Conservation (phyloP, 2,888 invertebrate species). For the Aphidius colemani region DNA sequence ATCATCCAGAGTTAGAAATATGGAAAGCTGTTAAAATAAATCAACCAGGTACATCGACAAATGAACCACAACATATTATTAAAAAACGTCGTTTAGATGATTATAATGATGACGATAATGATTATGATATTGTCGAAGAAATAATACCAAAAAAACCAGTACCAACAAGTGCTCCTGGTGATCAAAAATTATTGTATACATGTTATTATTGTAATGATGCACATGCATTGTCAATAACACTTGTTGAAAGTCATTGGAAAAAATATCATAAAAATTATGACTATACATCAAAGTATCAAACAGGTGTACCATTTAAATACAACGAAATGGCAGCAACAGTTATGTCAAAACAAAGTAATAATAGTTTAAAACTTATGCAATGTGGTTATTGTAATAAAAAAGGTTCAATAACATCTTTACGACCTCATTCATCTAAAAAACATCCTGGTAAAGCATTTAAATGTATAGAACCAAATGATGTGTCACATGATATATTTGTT, state of each 20-base stretch:
- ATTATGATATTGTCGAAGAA: constrained; percentile 43
- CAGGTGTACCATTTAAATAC: constrained; percentile 42
- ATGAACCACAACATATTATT: constrained; percentile 24
- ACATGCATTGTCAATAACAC: constrained; percentile 43
- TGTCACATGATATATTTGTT: constrained; percentile 42
- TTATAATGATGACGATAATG: constrained; percentile 39
- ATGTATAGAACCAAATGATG: constrained; percentile 37
- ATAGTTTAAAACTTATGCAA: constrained; percentile 32
- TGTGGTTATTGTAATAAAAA: constrained; percentile 46
- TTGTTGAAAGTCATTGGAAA: constrained; percentile 48
- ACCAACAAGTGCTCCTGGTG: background rate
- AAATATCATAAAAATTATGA: constrained; percentile 39
- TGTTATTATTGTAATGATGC: constrained; percentile 48
- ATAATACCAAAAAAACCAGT: background rate
- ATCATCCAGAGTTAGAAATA: constrained; percentile 44
- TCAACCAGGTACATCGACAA: constrained; percentile 24
- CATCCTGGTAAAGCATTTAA: constrained; percentile 40
- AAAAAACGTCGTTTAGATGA: constrained; percentile 31
- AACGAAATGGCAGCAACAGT: constrained; percentile 33
- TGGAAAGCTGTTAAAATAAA: constrained; percentile 36
- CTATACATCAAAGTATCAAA: constrained; percentile 6
- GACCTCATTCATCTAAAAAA: constrained; percentile 42
- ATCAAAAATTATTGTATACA: constrained; percentile 38
- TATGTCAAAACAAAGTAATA: background rate
- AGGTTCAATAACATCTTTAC: constrained; percentile 41